Conservation (phyloP, 2,888 invertebrate genomes). For the Dryocosmus kuriphilus region DNA sequence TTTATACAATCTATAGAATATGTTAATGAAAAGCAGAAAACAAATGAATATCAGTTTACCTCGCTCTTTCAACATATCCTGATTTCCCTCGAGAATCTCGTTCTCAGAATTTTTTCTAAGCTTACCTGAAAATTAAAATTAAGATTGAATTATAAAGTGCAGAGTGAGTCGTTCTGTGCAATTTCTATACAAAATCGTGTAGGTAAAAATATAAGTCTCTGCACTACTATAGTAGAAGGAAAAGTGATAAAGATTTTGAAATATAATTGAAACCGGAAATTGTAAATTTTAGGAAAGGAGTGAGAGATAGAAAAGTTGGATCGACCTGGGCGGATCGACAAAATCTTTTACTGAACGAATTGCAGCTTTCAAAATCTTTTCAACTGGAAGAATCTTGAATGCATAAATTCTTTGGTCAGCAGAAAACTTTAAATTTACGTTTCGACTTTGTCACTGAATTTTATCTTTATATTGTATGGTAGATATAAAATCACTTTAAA, state of each 20-base stretch:
- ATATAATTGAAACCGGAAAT: slow-evolving; percentile 2
- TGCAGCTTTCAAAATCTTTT: not conserved
- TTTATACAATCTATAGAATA: not conserved
- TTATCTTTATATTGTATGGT: not conserved
- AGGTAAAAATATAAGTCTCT: not conserved
- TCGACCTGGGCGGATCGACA: too few relatives aligned
- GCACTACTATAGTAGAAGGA: not conserved
- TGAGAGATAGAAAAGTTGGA: too few relatives aligned
- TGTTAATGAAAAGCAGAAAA: not conserved
- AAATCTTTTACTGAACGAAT: not conserved
- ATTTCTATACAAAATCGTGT: too few relatives aligned
- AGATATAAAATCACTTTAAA: not conserved
- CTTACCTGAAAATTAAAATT: slow-evolving; percentile 68
- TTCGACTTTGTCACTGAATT: not conserved
- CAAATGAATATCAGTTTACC: slow-evolving; percentile 58
- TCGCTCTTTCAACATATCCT: slow-evolving; percentile 74
- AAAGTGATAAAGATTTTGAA: not conserved
- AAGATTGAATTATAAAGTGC: slow-evolving; percentile 25
- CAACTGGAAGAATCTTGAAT: not conserved
- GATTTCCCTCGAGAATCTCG: slow-evolving; percentile 73
- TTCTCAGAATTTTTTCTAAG: slow-evolving; percentile 71
- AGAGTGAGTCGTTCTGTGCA: not conserved
- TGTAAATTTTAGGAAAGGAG: not conserved
- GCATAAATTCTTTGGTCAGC: not conserved
- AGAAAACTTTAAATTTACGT: not conserved